Percentiles rank a stretch among this genome's conserved stretches.
Conservation (phyloP, 2,888 invertebrate species). For the Stenchaetothrips biformis region DNA sequence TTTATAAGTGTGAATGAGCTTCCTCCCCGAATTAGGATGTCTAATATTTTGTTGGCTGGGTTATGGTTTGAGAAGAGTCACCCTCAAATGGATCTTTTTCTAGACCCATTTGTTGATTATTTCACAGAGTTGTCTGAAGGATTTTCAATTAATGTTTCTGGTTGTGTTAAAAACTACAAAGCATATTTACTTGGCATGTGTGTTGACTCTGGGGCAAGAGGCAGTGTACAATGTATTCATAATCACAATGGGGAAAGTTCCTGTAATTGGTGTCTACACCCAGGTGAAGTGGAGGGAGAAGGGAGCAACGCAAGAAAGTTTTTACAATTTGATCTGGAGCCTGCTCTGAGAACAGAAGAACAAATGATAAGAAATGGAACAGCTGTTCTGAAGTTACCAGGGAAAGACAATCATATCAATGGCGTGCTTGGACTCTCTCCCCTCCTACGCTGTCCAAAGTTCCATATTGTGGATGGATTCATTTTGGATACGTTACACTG, state of each 20-base stretch:
- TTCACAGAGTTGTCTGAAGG: background rate
- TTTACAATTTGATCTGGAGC: background rate
- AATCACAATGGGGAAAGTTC: background rate
- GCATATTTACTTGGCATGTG: background rate
- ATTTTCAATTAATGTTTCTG: background rate
- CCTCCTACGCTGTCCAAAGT: background rate
- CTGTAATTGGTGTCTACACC: background rate
- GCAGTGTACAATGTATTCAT: background rate
- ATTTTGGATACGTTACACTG: background rate
- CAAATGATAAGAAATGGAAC: background rate
- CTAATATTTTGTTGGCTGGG: background rate
- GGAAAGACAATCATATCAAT: background rate
- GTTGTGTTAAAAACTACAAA: background rate
- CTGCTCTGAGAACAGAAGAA: background rate
- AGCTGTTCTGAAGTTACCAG: background rate
- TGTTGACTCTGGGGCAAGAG: background rate
- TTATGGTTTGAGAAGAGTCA: background rate
- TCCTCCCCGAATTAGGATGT: background rate
- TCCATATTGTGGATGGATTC: background rate
- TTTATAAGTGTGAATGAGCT: background rate
- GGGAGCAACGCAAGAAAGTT: background rate
- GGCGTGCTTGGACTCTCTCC: background rate
- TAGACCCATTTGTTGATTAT: background rate
- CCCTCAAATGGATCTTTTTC: background rate
- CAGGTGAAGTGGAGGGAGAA: background rate